Evolutionary conservation across 1,140 invertebrate species (phyloP).

Genomic region (Diploscapter pachys): DNA sequence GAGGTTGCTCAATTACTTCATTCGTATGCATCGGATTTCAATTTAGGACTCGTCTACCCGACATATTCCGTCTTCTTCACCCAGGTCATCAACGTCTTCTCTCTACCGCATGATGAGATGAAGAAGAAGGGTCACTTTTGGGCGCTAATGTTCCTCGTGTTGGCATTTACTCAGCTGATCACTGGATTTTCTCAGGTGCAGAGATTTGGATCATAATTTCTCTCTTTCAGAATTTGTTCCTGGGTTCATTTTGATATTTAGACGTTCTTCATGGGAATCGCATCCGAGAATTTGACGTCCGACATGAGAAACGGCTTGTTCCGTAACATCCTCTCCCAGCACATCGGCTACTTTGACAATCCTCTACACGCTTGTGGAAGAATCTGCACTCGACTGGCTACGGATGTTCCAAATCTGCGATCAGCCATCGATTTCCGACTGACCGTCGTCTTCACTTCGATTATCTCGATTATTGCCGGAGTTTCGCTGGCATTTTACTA

Average conservation of each 20-base stretch:
- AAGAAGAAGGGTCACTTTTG: slow-evolving; percentile 45
- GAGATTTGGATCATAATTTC: no score
- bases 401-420: slow-evolving; percentile 63
- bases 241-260: slow-evolving; percentile 20
- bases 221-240: not conserved
- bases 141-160: slow-evolving; percentile 46
- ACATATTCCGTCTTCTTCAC: slow-evolving; percentile 47
- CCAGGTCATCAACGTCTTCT: slow-evolving; percentile 45
- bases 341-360: slow-evolving; percentile 64
- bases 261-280: slow-evolving; percentile 44
- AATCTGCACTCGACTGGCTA: slow-evolving; percentile 63
- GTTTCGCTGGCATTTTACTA: slow-evolving; percentile 60
- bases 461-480: slow-evolving; percentile 60
- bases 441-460: slow-evolving; percentile 59
- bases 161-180: slow-evolving; percentile 24
- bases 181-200: slow-evolving; percentile 24
- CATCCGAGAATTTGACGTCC: slow-evolving; percentile 62
- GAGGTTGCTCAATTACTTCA: slow-evolving; percentile 3
- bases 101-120: slow-evolving; percentile 35
- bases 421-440: slow-evolving; percentile 62
- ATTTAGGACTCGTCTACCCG: slow-evolving; percentile 30
- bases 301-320: slow-evolving; percentile 60
- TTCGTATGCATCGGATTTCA: no score
- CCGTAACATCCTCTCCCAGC: slow-evolving; percentile 61
- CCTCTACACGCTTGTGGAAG: slow-evolving; percentile 62